phyloP scores from a whole-genome alignment of 2,888 invertebrate genomes.

The Pammene fasciana region DNA sequence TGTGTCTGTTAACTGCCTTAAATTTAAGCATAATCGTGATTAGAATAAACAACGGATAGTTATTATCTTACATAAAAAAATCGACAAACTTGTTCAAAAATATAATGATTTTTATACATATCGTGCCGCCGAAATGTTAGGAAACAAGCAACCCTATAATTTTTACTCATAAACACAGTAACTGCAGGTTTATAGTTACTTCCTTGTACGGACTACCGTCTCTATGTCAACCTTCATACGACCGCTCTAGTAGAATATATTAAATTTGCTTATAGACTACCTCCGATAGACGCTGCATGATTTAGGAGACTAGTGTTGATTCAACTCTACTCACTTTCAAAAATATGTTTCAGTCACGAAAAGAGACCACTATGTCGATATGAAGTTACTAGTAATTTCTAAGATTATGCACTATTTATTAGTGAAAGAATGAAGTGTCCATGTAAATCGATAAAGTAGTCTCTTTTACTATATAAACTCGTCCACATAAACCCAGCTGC shows the following conservation, averaged over 20 bases:
- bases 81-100: background rate
- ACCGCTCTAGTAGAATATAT: constrained; percentile 65
- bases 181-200: constrained; percentile 17
- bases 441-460: too few relatives aligned
- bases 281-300: background rate
- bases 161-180: constrained; percentile 21
- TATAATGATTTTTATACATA: background rate
- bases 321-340: too few relatives aligned
- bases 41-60: background rate
- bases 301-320: too few relatives aligned
- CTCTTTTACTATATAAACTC: too few relatives aligned
- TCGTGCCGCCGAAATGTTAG: constrained; percentile 22
- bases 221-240: constrained; percentile 70
- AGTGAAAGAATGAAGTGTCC: too few relatives aligned
- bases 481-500: too few relatives aligned
- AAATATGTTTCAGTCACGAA: too few relatives aligned
- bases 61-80: background rate
- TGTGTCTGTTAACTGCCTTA: background rate
- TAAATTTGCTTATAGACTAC: constrained; percentile 1
- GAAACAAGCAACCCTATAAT: constrained; percentile 28
- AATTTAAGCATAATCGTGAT: background rate
- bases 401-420: too few relatives aligned
- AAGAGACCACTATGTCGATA: too few relatives aligned
- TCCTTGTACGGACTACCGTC: constrained; percentile 47
- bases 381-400: too few relatives aligned